These are phyloP conservation scores for Pituophis catenifer DNA, from an alignment of 2,113 vertebrate genomes.

Conservation along the genomic window DNA sequence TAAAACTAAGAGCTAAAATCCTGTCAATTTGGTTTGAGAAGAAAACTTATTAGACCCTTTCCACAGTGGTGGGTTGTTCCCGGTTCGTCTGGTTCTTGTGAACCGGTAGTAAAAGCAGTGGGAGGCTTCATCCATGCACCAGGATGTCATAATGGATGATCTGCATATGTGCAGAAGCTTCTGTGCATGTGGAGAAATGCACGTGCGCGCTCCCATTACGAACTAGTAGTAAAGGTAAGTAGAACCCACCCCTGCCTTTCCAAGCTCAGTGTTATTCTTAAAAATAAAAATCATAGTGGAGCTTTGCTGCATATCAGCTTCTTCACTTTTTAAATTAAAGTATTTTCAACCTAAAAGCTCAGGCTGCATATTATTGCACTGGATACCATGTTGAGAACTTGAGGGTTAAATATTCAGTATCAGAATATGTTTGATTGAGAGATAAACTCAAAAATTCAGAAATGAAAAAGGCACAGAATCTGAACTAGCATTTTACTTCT, in stretches of 20 bases:
- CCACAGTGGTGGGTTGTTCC: too few species aligned
- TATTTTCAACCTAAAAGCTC: background rate
- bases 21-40: background rate
- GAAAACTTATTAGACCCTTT: background rate
- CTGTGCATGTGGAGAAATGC: too few species aligned
- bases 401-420: background rate
- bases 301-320: background rate
- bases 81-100: too few species aligned
- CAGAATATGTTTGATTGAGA: background rate
- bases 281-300: background rate
- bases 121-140: too few species aligned
- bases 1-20: background rate
- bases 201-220: too few species aligned
- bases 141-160: too few species aligned
- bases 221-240: too few species aligned
- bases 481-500: background rate
- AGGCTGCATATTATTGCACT: background rate
- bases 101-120: too few species aligned
- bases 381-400: background rate
- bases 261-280: background rate
- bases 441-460: background rate
- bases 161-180: too few species aligned
- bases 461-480: background rate
- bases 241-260: background rate
- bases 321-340: background rate